Evolutionary conservation across 2,888 invertebrate genomes (phyloP), one percentile per base, ranked within the genome.

Genomic region (Cantharis rustica): DNA sequence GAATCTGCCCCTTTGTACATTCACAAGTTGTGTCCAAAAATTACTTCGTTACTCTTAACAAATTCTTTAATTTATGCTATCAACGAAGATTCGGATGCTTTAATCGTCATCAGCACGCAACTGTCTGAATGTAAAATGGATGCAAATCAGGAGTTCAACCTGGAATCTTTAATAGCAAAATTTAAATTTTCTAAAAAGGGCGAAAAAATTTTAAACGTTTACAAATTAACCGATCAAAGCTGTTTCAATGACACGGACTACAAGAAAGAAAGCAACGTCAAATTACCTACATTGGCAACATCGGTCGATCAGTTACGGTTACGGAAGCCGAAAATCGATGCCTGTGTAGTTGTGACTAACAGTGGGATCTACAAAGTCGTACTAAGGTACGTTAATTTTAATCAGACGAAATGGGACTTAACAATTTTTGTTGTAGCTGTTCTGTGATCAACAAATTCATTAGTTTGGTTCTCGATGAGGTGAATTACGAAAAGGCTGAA

Each of bases 21-120:
- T 69, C 93, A 94, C 86, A 93, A 93, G 87, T 88, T 95, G 81
- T 92, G 93, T 63, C 89, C 90, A 61, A 90, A 91, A 73, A 91
- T 92, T 83, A 88, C 90, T 82, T 90, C 91, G 80, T 88, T 94
- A 82, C 87, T 94, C 77, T 89, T 94, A 71, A 93, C 94, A 26
- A 93, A 93, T 84, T 91, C 91, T 83, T 89, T 95, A 79, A 91
- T 94, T 82, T 94, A 93, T 84, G 89, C 91, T 68, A 89, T 91
- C 68, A 90, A 91, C 83, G 84, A 86, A 47, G 89, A 88, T 72
- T 87, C 88, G 71, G 88, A 89, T 81, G 85, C 87, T 15, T 83
- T 92, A 70, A 88, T 89, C 15, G 85, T 93, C 69, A 86, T 92
- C 76, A 93, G 92, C 80, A 90, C 91, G 78, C 90, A 90, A 79